Conservation (phyloP, 2,113 vertebrate genomes). For the Loxodonta africana region DNA sequence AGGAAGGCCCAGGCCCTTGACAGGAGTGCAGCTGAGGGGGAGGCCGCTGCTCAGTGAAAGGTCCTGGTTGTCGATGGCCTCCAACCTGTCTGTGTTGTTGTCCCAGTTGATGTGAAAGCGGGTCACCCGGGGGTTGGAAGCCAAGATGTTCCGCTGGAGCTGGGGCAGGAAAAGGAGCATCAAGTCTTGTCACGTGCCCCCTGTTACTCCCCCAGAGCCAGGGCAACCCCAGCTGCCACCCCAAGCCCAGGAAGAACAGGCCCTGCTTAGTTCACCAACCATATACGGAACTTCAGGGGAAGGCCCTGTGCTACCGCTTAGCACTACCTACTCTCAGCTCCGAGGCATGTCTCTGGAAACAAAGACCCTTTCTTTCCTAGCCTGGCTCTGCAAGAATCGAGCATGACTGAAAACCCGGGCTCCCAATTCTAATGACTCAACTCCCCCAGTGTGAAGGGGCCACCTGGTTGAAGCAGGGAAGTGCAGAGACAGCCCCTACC, state of each 20-base stretch:
- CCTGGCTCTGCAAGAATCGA: not conserved
- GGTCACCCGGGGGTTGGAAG: conserved; percentile 95
- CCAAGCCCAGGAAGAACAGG: not conserved
- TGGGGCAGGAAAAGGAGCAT: conserved; percentile 76
- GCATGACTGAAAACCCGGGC: conserved; percentile 22
- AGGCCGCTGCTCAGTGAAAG: conserved; percentile 90
- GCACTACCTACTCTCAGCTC: conserved; percentile 12
- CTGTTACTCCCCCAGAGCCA: not conserved
- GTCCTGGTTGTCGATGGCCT: conserved; percentile 94
- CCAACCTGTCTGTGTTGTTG: conserved; percentile 90
- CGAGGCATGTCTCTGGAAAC: not conserved
- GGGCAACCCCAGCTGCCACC: not conserved
- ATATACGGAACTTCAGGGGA: not conserved
- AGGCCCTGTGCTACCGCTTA: not conserved
- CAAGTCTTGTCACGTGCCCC: not conserved
- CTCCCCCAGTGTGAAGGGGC: not conserved
- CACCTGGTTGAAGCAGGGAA: not conserved
- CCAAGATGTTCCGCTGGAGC: conserved; percentile 96
- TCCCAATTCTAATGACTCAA: not conserved
- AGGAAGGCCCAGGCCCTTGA: conserved; percentile 86
- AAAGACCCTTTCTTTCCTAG: not conserved
- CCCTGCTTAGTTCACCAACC: not conserved
- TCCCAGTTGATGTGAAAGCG: conserved; percentile 98
- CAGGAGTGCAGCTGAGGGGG: conserved; percentile 90
- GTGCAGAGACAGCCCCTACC: conserved; percentile 85